phyloP scores from a whole-genome alignment of 2,113 vertebrate genomes.

The Smithornis capensis region DNA sequence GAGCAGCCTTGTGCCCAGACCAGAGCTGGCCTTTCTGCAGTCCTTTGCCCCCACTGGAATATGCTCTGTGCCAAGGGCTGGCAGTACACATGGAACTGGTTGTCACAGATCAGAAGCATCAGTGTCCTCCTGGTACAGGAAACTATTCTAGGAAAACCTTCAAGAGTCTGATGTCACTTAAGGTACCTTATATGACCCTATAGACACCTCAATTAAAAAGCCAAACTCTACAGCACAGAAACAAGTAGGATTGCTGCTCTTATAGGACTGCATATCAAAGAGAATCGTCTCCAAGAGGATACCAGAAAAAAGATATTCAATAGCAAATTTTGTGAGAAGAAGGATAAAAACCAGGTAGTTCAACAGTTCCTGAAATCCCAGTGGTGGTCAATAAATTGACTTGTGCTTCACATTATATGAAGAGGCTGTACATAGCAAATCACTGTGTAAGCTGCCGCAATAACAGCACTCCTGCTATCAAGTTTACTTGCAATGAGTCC shows the following conservation, averaged over 20 bases:
- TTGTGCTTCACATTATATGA: slow-evolving; percentile 74
- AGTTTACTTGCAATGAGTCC: slow-evolving; percentile 77
- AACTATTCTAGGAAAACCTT: background rate
- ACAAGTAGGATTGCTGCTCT: background rate
- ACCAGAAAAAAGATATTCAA: slow-evolving; percentile 41
- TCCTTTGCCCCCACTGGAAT: background rate
- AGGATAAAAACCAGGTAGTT: slow-evolving; percentile 61
- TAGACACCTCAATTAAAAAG: background rate
- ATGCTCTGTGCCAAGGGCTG: background rate
- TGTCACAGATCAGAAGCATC: background rate
- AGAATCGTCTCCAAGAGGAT: slow-evolving; percentile 19
- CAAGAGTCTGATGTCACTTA: background rate
- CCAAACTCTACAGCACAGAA: background rate
- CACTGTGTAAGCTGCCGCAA: slow-evolving; percentile 76
- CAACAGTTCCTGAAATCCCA: slow-evolving; percentile 75
- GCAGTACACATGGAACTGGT: background rate
- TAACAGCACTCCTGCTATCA: slow-evolving; percentile 76
- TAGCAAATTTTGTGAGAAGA: slow-evolving; percentile 52
- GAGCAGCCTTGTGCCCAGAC: background rate
- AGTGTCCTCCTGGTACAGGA: background rate
- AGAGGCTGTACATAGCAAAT: slow-evolving; percentile 78
- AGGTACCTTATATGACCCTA: slow-evolving; percentile 1
- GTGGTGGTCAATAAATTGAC: slow-evolving; percentile 75
- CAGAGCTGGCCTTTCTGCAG: background rate
- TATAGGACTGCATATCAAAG: slow-evolving; percentile 24